A percentile compares a stretch with the other conserved stretches of the same genome.
Evolutionary conservation across 1,140 invertebrate species (phyloP).

Genomic region (Teleogryllus occipitalis): DNA sequence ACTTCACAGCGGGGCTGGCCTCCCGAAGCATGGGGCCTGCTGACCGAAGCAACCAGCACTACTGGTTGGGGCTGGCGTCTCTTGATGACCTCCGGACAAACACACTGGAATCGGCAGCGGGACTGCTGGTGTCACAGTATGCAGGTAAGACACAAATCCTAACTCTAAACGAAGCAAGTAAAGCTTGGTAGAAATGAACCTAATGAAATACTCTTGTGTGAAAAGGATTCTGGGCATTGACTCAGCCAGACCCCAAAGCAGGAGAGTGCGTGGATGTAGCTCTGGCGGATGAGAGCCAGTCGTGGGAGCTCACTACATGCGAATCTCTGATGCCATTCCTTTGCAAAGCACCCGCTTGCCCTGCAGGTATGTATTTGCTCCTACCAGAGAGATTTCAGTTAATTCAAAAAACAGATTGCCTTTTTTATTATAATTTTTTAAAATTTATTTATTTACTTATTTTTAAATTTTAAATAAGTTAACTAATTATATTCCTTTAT

Average conservation of each 20-base stretch:
- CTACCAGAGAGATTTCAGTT: neutral
- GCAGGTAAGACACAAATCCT: constrained; percentile 45
- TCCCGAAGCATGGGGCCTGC: constrained; percentile 40
- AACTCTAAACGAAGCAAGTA: neutral
- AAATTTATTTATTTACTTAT: too few relatives aligned
- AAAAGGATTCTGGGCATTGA: constrained; percentile 74
- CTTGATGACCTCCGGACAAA: constrained; percentile 87
- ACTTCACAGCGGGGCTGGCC: constrained; percentile 75
- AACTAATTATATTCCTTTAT: too few relatives aligned
- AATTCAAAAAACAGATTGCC: neutral
- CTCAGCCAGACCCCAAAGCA: constrained; percentile 73
- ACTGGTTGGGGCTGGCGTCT: constrained; percentile 81
- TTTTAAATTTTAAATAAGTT: too few relatives aligned
- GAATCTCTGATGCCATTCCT: constrained; percentile 90
- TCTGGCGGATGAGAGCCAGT: constrained; percentile 66
- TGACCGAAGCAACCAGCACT: constrained; percentile 53
- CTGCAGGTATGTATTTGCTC: constrained; percentile 52
- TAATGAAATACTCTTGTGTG: neutral
- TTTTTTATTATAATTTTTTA: too few relatives aligned
- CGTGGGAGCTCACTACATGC: constrained; percentile 88
- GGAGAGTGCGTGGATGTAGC: constrained; percentile 82
- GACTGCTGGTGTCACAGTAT: constrained; percentile 84
- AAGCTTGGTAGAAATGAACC: constrained; percentile 7
- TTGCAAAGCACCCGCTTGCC: constrained; percentile 85
- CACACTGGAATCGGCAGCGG: constrained; percentile 85